Evolutionary conservation across 1,140 invertebrate genomes (phyloP), one percentile per base, ranked within the genome.

Genomic region (Nymphalis io): DNA sequence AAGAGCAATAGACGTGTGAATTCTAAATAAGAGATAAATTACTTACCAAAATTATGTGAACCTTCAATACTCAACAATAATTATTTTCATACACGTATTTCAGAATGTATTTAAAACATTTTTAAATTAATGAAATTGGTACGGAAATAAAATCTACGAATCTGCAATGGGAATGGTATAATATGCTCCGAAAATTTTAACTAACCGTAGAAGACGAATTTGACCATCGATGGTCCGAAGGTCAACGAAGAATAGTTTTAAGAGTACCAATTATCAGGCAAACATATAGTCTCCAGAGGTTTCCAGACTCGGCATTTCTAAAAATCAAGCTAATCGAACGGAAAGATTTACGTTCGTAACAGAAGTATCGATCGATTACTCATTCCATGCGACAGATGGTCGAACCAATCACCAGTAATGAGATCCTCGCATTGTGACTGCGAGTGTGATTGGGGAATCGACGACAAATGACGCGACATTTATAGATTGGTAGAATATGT

Each of bases 401-500:
- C 61, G 67, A 46, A 66, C 74, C 79, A 78, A 82, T 85, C 81
- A 78, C 73, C 70, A 73, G 74, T 83, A 85, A 83, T 81, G 77
- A 83, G 81, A 83, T 82, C 79, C 72, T 71, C 23, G 58, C 66
- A 73, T 73, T 64, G 74, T 73, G 67, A 66, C 70, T 57, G 61
- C 62, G 57, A 40, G 57, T 18, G 66, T 66, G 66, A 73, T 69
- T 69, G 72, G 64, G 65, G 65, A n/a, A 59, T 44, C 27, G 51
- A 57, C 67, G 64, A 70, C 64, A 75, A 72, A 75, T 75, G 70
- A 69, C 65, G 40, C 44, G 70, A 70, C 73, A 59, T 67, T 79
- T 76, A 69, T 73, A 66, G 74, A 67, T 72, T 66, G 67, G 21
- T 53, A 48, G 27, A 55, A 55, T 53, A 51, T 69, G 23, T 72